These are phyloP conservation scores for Alexandromys fortis DNA, from an alignment of 2,113 vertebrate genomes.

Conservation along the genomic window DNA sequence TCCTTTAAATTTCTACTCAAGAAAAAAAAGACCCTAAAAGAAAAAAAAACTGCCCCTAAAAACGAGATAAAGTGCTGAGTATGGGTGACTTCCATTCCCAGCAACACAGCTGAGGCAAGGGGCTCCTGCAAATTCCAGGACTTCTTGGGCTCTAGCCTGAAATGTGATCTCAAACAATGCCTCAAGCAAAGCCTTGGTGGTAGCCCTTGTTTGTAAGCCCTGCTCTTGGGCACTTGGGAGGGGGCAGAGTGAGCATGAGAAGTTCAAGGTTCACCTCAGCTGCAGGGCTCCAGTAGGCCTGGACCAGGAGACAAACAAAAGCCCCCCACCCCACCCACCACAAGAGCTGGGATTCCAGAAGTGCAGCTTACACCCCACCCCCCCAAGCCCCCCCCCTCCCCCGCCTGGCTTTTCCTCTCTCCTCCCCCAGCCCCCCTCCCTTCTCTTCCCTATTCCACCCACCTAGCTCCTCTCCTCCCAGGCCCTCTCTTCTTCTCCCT, in stretches of 20 bases:
- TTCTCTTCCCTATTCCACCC: not conserved
- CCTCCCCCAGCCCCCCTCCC: not conserved
- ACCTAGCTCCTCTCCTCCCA: not conserved
- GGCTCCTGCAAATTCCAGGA: not conserved
- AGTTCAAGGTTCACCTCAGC: not conserved
- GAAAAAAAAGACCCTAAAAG: not conserved
- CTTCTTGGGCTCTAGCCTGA: not conserved
- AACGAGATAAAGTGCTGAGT: not conserved
- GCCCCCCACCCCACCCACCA: not conserved
- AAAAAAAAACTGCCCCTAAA: no score
- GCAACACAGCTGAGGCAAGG: not conserved
- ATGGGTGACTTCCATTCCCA: not conserved
- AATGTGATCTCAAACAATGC: not conserved
- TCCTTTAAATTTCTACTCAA: not conserved
- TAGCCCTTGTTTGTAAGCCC: not conserved
- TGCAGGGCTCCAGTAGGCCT: not conserved
- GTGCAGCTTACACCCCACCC: no score
- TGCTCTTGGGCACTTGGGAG: not conserved
- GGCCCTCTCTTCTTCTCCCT: no score
- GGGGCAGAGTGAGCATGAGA: no score
- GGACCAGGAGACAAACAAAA: not conserved
- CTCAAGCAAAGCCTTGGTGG: not conserved
- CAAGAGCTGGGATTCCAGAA: no score
- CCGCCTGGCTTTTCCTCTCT: not conserved
- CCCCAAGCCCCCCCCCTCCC: no score